phyloP scores from a whole-genome alignment of 1,140 invertebrate species.

The Aricia agestis region DNA sequence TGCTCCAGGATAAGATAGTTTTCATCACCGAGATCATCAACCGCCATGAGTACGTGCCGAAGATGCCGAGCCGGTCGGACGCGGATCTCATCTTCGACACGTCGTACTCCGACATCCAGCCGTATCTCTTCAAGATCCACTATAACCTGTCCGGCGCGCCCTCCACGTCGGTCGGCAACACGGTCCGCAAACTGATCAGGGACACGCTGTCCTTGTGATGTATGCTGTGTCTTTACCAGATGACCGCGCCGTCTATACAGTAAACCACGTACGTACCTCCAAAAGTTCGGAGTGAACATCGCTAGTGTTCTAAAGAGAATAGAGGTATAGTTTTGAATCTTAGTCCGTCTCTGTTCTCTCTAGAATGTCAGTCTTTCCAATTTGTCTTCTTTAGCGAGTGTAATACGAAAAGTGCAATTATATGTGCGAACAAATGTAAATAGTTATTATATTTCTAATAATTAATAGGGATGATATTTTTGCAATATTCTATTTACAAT shows the following conservation, averaged over 20 bases:
- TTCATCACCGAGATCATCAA: constrained; percentile 97
- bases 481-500: constrained; percentile 33
- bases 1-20: constrained; percentile 94
- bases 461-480: constrained; percentile 22
- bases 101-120: constrained; percentile 93
- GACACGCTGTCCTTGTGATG: constrained; percentile 88
- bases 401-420: constrained; percentile 39
- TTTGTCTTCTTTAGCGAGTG: constrained; percentile 7
- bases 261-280: neutral
- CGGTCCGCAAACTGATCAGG: constrained; percentile 92
- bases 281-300: neutral
- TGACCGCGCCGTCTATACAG: constrained; percentile 14
- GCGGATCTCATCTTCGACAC: constrained; percentile 97
- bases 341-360: neutral
- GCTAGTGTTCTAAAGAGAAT: neutral
- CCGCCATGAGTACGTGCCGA: constrained; percentile 95
- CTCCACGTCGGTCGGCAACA: constrained; percentile 86
- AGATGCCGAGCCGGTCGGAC: constrained; percentile 94
- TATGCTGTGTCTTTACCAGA: constrained; percentile 25
- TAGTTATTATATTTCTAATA: constrained; percentile 32
- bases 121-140: constrained; percentile 94
- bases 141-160: constrained; percentile 85
- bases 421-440: constrained; percentile 41
- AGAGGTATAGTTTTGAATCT: neutral
- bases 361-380: neutral